These are phyloP conservation scores for Opisthocomus hoazin DNA, from an alignment of 2,113 vertebrate species.

Conservation along the genomic window DNA sequence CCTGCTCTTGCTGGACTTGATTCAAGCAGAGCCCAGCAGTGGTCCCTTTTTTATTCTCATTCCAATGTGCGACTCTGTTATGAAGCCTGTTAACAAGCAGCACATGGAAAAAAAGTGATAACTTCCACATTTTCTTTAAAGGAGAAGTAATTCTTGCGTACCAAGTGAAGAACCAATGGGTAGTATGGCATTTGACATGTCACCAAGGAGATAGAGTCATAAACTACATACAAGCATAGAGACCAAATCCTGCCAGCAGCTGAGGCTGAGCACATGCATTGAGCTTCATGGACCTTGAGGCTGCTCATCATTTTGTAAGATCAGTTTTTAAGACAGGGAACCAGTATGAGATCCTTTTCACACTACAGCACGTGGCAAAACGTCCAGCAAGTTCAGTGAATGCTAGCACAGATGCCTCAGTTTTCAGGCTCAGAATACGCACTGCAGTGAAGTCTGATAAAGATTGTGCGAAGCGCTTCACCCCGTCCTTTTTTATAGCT, in stretches of 20 bases:
- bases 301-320: not conserved
- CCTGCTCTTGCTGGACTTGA: not conserved
- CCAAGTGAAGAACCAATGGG: not conserved
- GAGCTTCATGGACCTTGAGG: not conserved
- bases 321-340: not conserved
- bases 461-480: not conserved
- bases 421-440: not conserved
- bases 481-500: not conserved
- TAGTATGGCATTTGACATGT: not conserved
- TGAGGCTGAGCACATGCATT: not conserved
- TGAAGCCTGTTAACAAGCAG: not conserved
- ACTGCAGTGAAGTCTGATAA: not conserved
- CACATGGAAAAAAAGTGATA: not conserved
- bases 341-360: not conserved
- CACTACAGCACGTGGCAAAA: not conserved
- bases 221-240: not conserved
- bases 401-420: not conserved
- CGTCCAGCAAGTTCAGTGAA: not conserved
- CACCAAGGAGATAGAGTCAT: not conserved
- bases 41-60: not conserved
- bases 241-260: not conserved
- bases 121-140: not conserved
- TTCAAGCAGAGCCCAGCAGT: not conserved
- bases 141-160: not conserved
- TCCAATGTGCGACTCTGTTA: not conserved